These are phyloP conservation scores for Orestias chungarensis DNA, from an alignment of 2,797 vertebrate species.

Conservation along the genomic window DNA sequence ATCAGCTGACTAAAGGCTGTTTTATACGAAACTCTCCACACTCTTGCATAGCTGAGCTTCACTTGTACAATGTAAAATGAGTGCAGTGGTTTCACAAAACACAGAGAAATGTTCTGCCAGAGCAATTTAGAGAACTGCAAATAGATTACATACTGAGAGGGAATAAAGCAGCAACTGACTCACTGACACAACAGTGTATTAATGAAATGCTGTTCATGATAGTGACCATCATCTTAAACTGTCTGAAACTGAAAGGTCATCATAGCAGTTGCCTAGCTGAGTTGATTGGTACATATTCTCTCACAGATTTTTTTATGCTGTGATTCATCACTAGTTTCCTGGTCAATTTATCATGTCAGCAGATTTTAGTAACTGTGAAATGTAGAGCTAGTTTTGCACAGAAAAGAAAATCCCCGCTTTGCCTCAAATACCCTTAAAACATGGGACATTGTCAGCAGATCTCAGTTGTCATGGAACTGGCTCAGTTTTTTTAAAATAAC, in stretches of 20 bases:
- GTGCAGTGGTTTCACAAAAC: slow-evolving; percentile 47
- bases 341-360: neutral
- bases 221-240: too few relatives aligned
- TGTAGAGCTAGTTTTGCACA: neutral
- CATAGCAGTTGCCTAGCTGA: neutral
- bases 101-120: slow-evolving; percentile 8
- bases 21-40: slow-evolving; percentile 20
- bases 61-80: slow-evolving; percentile 29
- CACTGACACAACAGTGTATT: neutral
- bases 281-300: neutral
- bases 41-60: slow-evolving; percentile 13
- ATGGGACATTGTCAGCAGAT: slow-evolving; percentile 1
- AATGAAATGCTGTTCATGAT: neutral
- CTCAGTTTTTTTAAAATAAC: neutral
- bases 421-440: neutral
- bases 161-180: neutral
- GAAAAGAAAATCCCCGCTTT: neutral
- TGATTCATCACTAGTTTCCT: neutral
- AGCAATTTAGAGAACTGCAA: slow-evolving; percentile 11
- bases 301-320: neutral
- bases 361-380: neutral
- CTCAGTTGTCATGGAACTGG: slow-evolving; percentile 2
- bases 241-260: neutral
- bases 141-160: neutral
- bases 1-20: slow-evolving; percentile 40